These are phyloP conservation scores for Diplazon laetatorius DNA, from an alignment of 2,888 invertebrate genomes.

Conservation along the genomic window DNA sequence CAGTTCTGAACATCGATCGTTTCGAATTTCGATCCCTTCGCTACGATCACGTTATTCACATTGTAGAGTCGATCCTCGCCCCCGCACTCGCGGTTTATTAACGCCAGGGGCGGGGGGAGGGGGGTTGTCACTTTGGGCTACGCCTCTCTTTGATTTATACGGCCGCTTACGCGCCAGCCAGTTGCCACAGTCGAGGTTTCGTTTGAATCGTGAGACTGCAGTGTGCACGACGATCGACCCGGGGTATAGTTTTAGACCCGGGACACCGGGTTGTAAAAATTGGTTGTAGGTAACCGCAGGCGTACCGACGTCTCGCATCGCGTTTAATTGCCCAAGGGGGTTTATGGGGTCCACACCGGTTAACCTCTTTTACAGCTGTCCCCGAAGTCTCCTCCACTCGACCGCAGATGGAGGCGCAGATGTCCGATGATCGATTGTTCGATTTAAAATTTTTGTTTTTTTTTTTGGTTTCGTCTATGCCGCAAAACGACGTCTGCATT, in stretches of 20 bases:
- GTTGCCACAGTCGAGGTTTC: constrained; percentile 50
- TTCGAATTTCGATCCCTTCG: constrained; percentile 53
- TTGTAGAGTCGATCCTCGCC: constrained; percentile 54
- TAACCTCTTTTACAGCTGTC: constrained; percentile 75
- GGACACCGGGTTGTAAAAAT: constrained; percentile 55
- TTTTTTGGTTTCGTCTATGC: no score
- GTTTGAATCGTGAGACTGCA: constrained; percentile 33
- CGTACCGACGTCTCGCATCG: constrained; percentile 50
- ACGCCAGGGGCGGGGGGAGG: constrained; percentile 73
- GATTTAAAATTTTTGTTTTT: no score
- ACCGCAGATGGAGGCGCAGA: constrained; percentile 76
- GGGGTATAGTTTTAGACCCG: constrained; percentile 47
- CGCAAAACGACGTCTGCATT: no score
- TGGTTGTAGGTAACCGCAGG: constrained; percentile 23
- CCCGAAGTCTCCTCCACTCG: constrained; percentile 59
- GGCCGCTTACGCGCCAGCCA: constrained; percentile 60
- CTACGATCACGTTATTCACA: constrained; percentile 59
- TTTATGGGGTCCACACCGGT: constrained; percentile 60
- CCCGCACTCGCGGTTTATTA: constrained; percentile 74
- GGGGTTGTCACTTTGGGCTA: constrained; percentile 78
- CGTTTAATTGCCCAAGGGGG: constrained; percentile 64
- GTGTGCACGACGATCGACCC: constrained; percentile 9
- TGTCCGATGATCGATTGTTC: constrained; percentile 64
- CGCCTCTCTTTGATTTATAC: constrained; percentile 78
- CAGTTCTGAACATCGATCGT: no score